Percentiles rank a stretch among this genome's conserved stretches.
Evolutionary conservation across 2,888 invertebrate species (phyloP).

Genomic region (Odontomyia ornata): DNA sequence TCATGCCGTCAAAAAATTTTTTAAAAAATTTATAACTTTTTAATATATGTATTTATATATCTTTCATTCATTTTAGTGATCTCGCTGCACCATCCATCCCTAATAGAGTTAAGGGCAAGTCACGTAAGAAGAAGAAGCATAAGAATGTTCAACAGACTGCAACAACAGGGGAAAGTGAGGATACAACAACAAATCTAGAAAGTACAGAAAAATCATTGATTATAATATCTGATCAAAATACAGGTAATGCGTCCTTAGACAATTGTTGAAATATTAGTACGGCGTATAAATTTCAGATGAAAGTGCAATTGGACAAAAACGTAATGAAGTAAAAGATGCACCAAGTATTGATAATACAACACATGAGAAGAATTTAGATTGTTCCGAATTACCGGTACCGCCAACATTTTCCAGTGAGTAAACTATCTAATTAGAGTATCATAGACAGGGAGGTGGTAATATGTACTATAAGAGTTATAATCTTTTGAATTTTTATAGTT

Average conservation of each 20-base stretch:
- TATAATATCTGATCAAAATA: constrained; percentile 12
- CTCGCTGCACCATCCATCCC: constrained; percentile 65
- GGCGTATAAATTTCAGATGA: constrained; percentile 32
- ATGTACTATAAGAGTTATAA: not conserved
- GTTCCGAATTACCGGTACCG: constrained; percentile 55
- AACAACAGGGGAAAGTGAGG: constrained; percentile 5
- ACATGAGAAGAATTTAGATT: constrained; percentile 55
- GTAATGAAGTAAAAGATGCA: constrained; percentile 54
- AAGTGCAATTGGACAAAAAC: constrained; percentile 40
- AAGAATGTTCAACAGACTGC: constrained; percentile 51
- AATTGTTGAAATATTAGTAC: constrained; percentile 33
- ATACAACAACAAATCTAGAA: not conserved
- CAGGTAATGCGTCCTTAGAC: constrained; percentile 14
- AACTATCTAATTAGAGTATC: no score
- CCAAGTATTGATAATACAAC: constrained; percentile 52
- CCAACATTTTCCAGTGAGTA: constrained; percentile 55
- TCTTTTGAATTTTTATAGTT: constrained; percentile 49
- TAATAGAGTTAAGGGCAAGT: constrained; percentile 69
- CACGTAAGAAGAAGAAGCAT: constrained; percentile 71
- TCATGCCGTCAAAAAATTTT: no score
- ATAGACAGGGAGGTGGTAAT: no score
- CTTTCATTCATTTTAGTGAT: constrained; percentile 42
- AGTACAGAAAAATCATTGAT: not conserved
- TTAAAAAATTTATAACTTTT: not conserved
- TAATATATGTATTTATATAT: not conserved